Evolutionary conservation across 2,888 invertebrate genomes (phyloP), one percentile per base, ranked within the genome.

Genomic region (Lasius platythorax): DNA sequence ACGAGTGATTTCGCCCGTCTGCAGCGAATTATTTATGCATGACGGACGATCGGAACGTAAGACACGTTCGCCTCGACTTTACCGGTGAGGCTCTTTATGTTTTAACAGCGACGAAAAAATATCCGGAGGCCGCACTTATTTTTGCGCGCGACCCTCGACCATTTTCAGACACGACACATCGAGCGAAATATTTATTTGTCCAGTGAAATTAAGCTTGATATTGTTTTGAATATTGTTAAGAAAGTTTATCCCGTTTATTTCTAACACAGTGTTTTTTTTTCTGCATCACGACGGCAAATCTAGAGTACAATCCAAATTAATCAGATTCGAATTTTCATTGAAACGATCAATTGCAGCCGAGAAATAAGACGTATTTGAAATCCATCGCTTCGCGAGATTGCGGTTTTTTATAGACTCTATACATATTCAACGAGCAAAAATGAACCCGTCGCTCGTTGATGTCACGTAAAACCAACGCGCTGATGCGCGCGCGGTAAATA

Each of bases 401-500:
- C 30, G 72, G 30, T 28, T 56, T 68, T 23, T 37, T n/a, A 15
- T 46, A 33, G 6, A 30, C 46, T 58, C 18, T 15, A 46, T 28
- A n/a, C n/a, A 56, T 78, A 56, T n/a, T 40, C 40, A 79, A 58
- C 12, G 33, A 37, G 3, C 12, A 30, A 23, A 43, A 53, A 61
- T 33, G 12, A 63, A 46, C 56, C 72, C 33, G 33, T 11, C 33
- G 63, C 37, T 67, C 37, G 67, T 8, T 15, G 81, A 15, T 53
- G 76, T 66, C 61, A 58, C 70, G 70, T 76, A 67, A 40, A 33
- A 9, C 56, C 53, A 56, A 23, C 28, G 37, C 63, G 64, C 33
- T 67, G 78, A 66, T 46, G 68, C 50, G 70, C 40, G 70, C 79
- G 37, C 40, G 68, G 74, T 85, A 84, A 87, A 87, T 87, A 87